Evolutionary conservation across 1,140 invertebrate genomes (phyloP), one percentile per base, ranked within the genome.

Genomic region (Trachymyrmex cornetzi): DNA sequence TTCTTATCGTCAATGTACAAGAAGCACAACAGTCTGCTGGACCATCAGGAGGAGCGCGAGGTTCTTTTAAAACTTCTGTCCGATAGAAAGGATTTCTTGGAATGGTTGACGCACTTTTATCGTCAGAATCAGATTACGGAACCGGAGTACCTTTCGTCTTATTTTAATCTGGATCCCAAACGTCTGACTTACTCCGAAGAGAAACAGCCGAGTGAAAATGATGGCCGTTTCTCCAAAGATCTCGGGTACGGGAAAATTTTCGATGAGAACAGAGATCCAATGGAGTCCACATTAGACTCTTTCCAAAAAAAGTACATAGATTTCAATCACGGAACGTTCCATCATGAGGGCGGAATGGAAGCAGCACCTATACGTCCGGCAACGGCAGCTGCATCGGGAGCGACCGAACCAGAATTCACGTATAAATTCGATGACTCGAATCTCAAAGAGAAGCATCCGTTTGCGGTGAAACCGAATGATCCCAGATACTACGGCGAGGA

Each of bases 391-490:
- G 19, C 11, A 14, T 30, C 6, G 50, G 77, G 50, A 77, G 14
- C 30, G 55, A 77, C 50, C 27, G 12, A 77, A 64, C 93, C 94
- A 48, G 86, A 94, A 79, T 95, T 95, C 86, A 94, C 93, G 22
- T 95, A 89, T 75, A 85, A 88, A 14, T 95, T 95, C 79, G 85
- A 90, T 59, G 75, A 93, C 0, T 34, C 92, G 16, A 91, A 93
- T 66, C 19, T 91, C 22, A 61, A 89, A 48, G 91, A 94, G 22
- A 91, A 91, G 19, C 87, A 87, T 57, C 92, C 91, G 7, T 95
- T 96, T 63, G 95, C 95, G 0, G 92, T 95, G 6, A 92, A 90
- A 14, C 95, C 95, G 2, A 94, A 95, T 27, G 95, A 96, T 87
- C 94, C 94, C 0, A 93, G 95, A 74, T 96, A 93, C 86, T 95